Evolutionary conservation across 53 echinoderm and acorn worm species (phyloP).

Genomic region (Actinopyga echinites): DNA sequence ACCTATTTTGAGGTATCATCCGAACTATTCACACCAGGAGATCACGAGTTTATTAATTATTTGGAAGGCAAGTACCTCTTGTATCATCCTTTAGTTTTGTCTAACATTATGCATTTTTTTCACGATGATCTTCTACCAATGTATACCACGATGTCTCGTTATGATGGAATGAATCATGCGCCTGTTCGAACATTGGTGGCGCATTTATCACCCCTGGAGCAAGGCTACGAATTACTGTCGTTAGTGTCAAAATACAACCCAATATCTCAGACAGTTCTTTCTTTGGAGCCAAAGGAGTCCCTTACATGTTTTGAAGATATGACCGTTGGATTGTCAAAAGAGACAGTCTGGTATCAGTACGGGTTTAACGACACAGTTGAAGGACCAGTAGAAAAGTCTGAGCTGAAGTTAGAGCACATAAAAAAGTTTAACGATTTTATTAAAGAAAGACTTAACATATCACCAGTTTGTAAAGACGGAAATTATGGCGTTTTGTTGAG

Average conservation of each 20-base stretch:
- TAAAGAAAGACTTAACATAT: neutral
- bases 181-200: no score
- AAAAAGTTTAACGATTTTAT: neutral
- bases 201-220: no score
- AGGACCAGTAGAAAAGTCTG: neutral
- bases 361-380: neutral
- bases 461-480: neutral
- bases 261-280: neutral
- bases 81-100: neutral
- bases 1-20: no score
- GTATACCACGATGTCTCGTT: no score
- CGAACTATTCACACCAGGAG: no score
- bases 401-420: neutral
- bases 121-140: neutral
- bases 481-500: neutral
- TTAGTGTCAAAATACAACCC: neutral
- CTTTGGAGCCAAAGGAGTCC: neutral
- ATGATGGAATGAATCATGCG: no score
- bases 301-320: neutral
- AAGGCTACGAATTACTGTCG: no score
- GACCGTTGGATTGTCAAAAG: neutral
- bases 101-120: neutral
- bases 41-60: no score
- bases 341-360: constrained; percentile 3
- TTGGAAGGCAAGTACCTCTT: neutral